Percentiles rank a stretch among this genome's conserved stretches.
Evolutionary conservation across 2,888 invertebrate genomes (phyloP).

Genomic region (Hololepta plana): DNA sequence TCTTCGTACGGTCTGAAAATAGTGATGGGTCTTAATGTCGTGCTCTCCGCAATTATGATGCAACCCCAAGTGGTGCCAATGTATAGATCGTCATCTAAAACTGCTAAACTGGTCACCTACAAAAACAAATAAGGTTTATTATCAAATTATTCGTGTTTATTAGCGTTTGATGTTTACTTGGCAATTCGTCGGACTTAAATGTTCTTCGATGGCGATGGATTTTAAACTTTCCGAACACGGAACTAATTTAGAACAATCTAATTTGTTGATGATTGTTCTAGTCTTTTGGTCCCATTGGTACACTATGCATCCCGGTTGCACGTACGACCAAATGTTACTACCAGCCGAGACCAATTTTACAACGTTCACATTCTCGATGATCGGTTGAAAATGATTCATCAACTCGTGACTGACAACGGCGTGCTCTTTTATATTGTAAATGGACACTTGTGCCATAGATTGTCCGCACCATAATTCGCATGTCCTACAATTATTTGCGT

Average conservation of each 20-base stretch:
- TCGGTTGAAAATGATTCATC: constrained; percentile 40
- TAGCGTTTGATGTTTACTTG: constrained; percentile 34
- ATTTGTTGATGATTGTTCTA: constrained; percentile 49
- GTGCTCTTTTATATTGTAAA: constrained; percentile 53
- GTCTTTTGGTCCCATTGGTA: constrained; percentile 68
- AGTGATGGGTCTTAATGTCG: constrained; percentile 66
- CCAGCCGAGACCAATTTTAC: constrained; percentile 48
- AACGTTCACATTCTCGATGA: constrained; percentile 43
- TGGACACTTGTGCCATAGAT: constrained; percentile 55
- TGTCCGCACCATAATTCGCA: constrained; percentile 85
- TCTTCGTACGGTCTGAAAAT: constrained; percentile 86
- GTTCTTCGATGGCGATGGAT: constrained; percentile 80
- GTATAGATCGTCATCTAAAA: constrained; percentile 53
- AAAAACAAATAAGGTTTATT: constrained; percentile 7
- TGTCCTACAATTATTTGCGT: constrained; percentile 20
- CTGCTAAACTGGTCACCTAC: constrained; percentile 53
- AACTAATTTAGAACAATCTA: constrained; percentile 82
- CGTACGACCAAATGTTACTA: constrained; percentile 57
- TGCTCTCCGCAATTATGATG: constrained; percentile 72
- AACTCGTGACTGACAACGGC: constrained; percentile 58
- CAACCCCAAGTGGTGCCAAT: constrained; percentile 94
- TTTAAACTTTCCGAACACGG: constrained; percentile 85
- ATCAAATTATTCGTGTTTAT: constrained; percentile 1
- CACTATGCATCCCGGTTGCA: constrained; percentile 73
- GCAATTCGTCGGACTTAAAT: constrained; percentile 56